These are phyloP conservation scores for Mus spicilegus DNA, from an alignment of 2,113 vertebrate species.

Conservation along the genomic window DNA sequence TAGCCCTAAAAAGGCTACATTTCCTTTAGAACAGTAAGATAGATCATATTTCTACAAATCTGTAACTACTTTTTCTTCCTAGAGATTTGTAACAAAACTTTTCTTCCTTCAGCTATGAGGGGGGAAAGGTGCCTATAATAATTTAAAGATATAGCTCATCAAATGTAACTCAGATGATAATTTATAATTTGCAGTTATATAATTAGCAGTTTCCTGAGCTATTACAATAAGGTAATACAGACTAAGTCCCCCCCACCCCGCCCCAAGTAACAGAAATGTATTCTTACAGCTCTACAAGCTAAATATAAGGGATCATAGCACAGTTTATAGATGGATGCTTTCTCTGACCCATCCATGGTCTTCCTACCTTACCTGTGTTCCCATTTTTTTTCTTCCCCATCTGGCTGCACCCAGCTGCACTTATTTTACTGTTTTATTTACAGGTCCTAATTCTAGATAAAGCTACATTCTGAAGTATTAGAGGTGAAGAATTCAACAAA, in stretches of 20 bases:
- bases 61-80: neutral
- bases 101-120: neutral
- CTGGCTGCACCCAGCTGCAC: neutral
- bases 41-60: neutral
- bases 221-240: neutral
- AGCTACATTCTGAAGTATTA: neutral
- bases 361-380: neutral
- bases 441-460: neutral
- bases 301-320: neutral
- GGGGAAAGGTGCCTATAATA: neutral
- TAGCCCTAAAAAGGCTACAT: neutral
- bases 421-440: constrained; percentile 10
- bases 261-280: neutral
- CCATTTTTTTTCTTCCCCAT: neutral
- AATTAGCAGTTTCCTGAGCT: neutral
- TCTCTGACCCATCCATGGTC: neutral
- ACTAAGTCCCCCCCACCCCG: neutral
- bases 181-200: neutral
- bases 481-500: neutral
- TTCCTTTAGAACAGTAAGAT: neutral
- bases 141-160: neutral
- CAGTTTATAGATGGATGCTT: neutral
- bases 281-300: neutral
- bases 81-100: neutral
- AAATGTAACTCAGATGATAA: neutral